phyloP scores from a whole-genome alignment of 2,797 vertebrate genomes.

The Pseudochirops corinnae region DNA sequence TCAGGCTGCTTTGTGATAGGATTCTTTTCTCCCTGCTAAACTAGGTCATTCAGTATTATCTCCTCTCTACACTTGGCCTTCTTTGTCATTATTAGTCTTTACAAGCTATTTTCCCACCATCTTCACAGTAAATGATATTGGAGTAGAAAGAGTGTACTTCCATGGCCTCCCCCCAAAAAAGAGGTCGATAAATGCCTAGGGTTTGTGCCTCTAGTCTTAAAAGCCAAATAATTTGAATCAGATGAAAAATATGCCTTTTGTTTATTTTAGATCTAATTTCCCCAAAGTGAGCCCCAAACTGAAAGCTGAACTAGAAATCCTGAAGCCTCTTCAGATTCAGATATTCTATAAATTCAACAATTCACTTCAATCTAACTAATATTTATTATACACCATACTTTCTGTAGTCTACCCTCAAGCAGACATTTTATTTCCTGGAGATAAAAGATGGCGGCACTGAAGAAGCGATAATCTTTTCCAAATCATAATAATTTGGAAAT shows the following conservation, averaged over 20 bases:
- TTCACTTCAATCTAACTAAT: neutral
- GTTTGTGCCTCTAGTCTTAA: conserved; percentile 56
- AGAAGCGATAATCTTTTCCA: neutral
- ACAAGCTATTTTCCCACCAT: conserved; percentile 53
- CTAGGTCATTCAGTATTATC: neutral
- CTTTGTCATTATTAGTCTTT: conserved; percentile 36
- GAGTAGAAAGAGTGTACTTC: conserved; percentile 11
- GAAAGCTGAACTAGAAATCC: conserved; percentile 69
- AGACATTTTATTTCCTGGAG: neutral
- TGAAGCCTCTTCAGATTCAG: conserved; percentile 59
- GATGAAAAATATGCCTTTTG: conserved; percentile 52
- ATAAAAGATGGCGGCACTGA: neutral
- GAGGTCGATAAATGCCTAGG: conserved; percentile 35
- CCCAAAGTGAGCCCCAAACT: conserved; percentile 12
- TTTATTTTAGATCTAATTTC: neutral
- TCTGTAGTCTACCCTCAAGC: neutral
- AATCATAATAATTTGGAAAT: neutral
- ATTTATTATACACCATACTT: neutral
- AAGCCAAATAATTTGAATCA: conserved; percentile 62
- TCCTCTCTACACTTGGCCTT: neutral
- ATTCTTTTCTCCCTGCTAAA: conserved; percentile 25
- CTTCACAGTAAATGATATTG: conserved; percentile 20
- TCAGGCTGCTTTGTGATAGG: neutral
- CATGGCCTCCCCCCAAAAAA: neutral
- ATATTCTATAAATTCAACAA: conserved; percentile 11